Base-by-base conservation (phyloP, 2,888 invertebrate genomes). In the Lacanobia oleracea region DNA sequence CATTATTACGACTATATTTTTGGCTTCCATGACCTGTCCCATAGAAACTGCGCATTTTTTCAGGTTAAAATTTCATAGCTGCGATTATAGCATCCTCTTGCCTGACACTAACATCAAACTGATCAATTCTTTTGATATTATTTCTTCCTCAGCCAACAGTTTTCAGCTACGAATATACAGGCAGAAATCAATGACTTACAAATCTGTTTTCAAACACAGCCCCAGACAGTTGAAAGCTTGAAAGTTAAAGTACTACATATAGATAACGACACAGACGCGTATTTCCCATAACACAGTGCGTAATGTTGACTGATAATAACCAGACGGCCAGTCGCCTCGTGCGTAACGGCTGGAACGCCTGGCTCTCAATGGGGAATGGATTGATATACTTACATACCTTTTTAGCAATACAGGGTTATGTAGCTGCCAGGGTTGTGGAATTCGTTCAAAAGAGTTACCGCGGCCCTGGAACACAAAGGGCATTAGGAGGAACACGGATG, bases 291-390 rank as follows among this genome's bases (percentile, higher is more conserved):
- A 54, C 64, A 16, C 50, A 40, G 54, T 60, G 54, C 54, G 54
- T 77, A 71, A 76, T 56, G 54, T 56, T 77, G 51, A 21, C 50
- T 76, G 76, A 77, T 76, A 71, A 64, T 71, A 76, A 77, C 76
- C 76, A 76, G 76, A 76, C 76, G 77, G 54, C 61, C 77, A 51
- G 76, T 56, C 76, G 77, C 76, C 75, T 54, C 60, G 64, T 18
- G 50, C 62, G 75, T 64, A 60, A 54, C 21, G 27, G 45, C n/a
- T 43, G 50, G n/a, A 51, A 37, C 33, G 66, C n/a, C 71, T 60
- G 60, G 37, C 51, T 50, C 50, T 70, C 64, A 60, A 76, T 61
- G 64, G 50, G 60, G 37, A 64, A 50, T 37, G 43, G 54, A 27
- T 37, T 45, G 27, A 65, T 71, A 45, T 67, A 62, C 18, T 62